Base-by-base conservation (phyloP, 2,888 invertebrate species). In the Chymomyza amoena region DNA sequence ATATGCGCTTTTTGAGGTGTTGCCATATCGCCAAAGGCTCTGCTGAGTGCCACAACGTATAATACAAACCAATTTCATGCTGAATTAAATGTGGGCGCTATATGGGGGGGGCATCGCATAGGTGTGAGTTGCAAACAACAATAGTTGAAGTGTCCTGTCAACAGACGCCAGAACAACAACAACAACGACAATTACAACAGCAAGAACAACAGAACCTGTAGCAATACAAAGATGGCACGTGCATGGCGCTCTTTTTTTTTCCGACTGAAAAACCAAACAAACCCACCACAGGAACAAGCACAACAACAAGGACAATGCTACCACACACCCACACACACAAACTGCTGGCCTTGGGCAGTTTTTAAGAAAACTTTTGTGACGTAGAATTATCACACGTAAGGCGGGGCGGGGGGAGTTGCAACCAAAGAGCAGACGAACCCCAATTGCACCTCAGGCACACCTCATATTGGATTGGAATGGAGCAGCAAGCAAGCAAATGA, bases 81-180 rank as follows among this genome's bases (percentile, higher is more conserved):
- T 90, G 89, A 90, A 90, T 90, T 90, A 88, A 90, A 83, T 70
- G 74, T 45, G 15, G 50, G 18, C 9, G n/a, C 52, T 15, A 45
- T 64, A 15, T 45, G 61, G 16, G 52, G 56, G 28, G 45, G 59
- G 20, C 39, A 9, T 16, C 36, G 13, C 39, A 45, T 45, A 28
- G 45, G 76, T 62, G 75, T 50, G 57, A 52, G 66, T 32, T 10
- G 73, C 68, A 76, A 77, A 71, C 75, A 90, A 90, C 89, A 90
- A 89, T 90, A 90, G 90, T 90, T 90, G 87, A 90, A 90, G 89
- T 87, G 87, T 89, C 89, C 90, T 90, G 90, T 89, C 90, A 90
- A 86, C 90, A 82, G 79, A 72, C 85, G 67, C 72, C 72, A 67
- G 80, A 80, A 68, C 61, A 68, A 52, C 70, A 68, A 52, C 70